A percentile compares a stretch with the other conserved stretches of the same genome.
Evolutionary conservation across 1,140 invertebrate genomes (phyloP).

Genomic region (Ephestia elutella): DNA sequence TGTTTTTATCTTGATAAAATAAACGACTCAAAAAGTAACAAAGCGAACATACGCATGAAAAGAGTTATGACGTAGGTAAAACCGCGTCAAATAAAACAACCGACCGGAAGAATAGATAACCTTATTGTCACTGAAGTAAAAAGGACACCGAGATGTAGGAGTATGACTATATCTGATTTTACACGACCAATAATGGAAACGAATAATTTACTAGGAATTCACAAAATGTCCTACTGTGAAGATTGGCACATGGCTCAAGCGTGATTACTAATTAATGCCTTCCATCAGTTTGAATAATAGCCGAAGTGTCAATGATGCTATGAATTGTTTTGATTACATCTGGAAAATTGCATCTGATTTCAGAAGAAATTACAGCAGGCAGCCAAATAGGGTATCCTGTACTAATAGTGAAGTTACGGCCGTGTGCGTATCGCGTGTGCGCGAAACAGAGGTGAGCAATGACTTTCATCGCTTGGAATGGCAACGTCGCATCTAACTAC

Average conservation of each 20-base stretch:
- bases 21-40: no score
- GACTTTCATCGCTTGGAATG: conserved; percentile 68
- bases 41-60: neutral
- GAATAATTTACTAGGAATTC: conserved; percentile 25
- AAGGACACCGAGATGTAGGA: neutral
- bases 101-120: conserved; percentile 12
- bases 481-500: conserved; percentile 52
- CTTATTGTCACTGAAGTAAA: neutral
- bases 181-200: conserved; percentile 10
- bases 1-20: no score
- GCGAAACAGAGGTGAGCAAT: conserved; percentile 36
- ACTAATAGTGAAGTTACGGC: conserved; percentile 22
- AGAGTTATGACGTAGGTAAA: conserved; percentile 20
- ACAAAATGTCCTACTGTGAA: conserved; percentile 12
- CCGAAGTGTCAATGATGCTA: no score
- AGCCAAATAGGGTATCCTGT: conserved; percentile 33
- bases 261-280: no score
- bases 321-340: neutral
- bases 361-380: conserved; percentile 23
- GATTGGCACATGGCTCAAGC: conserved; percentile 19
- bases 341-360: neutral
- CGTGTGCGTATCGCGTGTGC: conserved; percentile 21
- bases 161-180: conserved; percentile 1
- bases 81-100: conserved; percentile 15
- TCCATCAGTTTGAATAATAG: no score